These are phyloP conservation scores for Etia nguti DNA, from an alignment of 2,113 vertebrate species.

Conservation along the genomic window DNA sequence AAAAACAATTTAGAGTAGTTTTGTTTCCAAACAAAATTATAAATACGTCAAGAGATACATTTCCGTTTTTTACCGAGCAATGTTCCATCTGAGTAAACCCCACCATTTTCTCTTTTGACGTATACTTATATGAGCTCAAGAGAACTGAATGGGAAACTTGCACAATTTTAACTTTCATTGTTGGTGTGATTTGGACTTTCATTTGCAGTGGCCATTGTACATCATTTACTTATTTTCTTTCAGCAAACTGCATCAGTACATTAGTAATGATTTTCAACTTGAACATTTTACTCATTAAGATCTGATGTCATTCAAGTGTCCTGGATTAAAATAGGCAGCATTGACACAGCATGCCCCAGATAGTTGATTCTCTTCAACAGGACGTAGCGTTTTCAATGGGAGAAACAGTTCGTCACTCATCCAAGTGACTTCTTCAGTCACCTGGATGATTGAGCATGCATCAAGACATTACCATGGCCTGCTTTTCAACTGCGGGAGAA, in stretches of 20 bases:
- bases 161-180: neutral
- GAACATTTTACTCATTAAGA: neutral
- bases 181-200: neutral
- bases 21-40: neutral
- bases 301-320: neutral
- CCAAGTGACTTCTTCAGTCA: neutral
- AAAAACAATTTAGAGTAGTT: neutral
- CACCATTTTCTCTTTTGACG: neutral
- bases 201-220: neutral
- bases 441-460: neutral
- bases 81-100: neutral
- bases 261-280: neutral
- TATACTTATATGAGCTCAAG: neutral
- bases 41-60: neutral
- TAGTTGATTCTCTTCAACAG: neutral
- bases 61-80: neutral
- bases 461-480: neutral
- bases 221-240: neutral
- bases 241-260: neutral
- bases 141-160: neutral
- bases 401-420: neutral
- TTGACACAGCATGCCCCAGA: neutral
- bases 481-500: neutral
- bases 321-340: neutral
- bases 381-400: neutral